These are phyloP conservation scores for Leuciscus idus DNA, from an alignment of 2,113 vertebrate genomes.

Conservation along the genomic window DNA sequence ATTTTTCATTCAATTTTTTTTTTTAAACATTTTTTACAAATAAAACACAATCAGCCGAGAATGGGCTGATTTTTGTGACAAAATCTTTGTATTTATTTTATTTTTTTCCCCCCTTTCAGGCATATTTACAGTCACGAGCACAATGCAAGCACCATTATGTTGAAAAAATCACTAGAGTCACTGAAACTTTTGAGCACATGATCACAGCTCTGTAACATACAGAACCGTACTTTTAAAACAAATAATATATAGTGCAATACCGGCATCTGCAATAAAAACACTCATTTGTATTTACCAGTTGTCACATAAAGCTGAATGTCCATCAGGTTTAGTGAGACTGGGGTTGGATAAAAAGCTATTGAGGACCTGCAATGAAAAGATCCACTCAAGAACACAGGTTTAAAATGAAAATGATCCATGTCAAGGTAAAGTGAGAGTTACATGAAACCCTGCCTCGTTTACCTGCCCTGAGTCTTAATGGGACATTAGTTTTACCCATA, in stretches of 20 bases:
- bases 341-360: background rate
- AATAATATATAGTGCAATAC: slow-evolving; percentile 12
- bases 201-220: slow-evolving; percentile 4
- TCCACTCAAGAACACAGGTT: no score
- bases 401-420: background rate
- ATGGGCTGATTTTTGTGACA: background rate
- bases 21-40: background rate
- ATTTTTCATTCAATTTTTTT: slow-evolving; percentile 5
- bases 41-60: slow-evolving; percentile 26
- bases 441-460: background rate
- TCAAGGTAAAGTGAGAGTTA: slow-evolving; percentile 5
- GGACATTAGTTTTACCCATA: background rate
- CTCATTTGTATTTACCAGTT: background rate
- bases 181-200: background rate
- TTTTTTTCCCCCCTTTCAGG: background rate
- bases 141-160: slow-evolving; percentile 5
- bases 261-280: background rate
- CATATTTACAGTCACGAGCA: slow-evolving; percentile 23
- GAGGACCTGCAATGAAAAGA: background rate
- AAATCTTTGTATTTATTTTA: slow-evolving; percentile 4
- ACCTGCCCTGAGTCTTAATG: background rate
- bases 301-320: background rate
- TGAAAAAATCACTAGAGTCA: background rate
- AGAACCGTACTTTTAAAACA: slow-evolving; percentile 6
- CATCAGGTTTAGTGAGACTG: background rate